These are phyloP conservation scores for Sebastes elongatus DNA, from an alignment of 2,797 vertebrate species.

Conservation along the genomic window DNA sequence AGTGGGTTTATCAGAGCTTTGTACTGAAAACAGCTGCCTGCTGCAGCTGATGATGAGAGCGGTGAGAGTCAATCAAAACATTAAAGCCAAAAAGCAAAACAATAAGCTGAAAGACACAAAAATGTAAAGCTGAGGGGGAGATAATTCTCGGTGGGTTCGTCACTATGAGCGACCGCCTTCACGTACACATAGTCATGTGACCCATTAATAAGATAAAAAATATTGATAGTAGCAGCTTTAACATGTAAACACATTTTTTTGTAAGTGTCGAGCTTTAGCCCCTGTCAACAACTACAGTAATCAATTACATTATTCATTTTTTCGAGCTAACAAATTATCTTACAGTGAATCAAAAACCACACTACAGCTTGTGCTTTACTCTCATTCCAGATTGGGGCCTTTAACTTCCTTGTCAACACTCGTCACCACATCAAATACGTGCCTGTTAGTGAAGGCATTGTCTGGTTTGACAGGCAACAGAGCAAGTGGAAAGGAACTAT, in stretches of 20 bases:
- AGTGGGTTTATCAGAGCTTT: too few species aligned
- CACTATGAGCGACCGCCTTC: not conserved
- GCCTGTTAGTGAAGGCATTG: conserved; percentile 52
- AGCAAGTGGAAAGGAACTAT: conserved; percentile 58
- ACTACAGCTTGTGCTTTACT: not conserved
- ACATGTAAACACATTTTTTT: not conserved
- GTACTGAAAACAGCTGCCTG: too few species aligned
- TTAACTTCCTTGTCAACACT: conserved; percentile 35
- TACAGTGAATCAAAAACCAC: not conserved
- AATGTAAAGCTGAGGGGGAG: not conserved
- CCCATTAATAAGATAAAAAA: not conserved
- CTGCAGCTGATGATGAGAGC: too few species aligned
- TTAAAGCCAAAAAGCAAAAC: not conserved
- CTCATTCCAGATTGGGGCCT: not conserved
- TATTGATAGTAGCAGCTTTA: not conserved
- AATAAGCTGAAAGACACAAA: not conserved
- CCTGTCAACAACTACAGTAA: not conserved
- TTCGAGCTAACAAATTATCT: not conserved
- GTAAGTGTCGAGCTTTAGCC: not conserved
- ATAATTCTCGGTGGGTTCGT: not conserved
- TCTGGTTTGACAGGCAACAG: conserved; percentile 61
- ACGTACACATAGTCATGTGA: not conserved
- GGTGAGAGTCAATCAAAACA: not conserved
- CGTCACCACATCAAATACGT: conserved; percentile 35
- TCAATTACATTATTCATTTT: not conserved